phyloP scores from a whole-genome alignment of 2,113 vertebrate species.

The Onychorhynchus coronatus region DNA sequence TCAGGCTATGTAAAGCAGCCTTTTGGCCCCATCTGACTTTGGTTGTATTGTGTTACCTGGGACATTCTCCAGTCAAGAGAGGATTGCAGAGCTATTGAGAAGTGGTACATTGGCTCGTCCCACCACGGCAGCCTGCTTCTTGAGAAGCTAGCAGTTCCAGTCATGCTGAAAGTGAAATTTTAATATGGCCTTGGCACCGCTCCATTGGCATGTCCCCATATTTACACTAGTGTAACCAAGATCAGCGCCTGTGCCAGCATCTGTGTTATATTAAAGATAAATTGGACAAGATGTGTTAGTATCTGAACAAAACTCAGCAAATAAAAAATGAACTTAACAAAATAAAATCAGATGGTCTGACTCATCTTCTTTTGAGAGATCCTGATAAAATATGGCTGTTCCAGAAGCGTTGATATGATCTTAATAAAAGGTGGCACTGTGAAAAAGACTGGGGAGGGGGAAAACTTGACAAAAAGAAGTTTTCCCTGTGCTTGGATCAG shows the following conservation, averaged over 20 bases:
- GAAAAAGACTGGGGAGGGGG: neutral
- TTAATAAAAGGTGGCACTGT: conserved; percentile 35
- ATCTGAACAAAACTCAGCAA: conserved; percentile 37
- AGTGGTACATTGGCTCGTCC: neutral
- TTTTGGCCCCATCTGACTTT: conserved; percentile 42
- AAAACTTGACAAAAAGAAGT: neutral
- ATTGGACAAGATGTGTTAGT: conserved; percentile 14
- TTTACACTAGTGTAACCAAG: conserved; percentile 38
- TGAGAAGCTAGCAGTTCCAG: conserved; percentile 60
- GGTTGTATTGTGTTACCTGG: conserved; percentile 29
- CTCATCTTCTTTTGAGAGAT: conserved; percentile 25
- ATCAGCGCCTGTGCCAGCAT: neutral
- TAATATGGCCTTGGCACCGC: conserved; percentile 42
- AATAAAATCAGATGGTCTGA: conserved; percentile 47
- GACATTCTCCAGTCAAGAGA: conserved; percentile 52
- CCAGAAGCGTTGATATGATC: conserved; percentile 1
- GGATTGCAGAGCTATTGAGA: conserved; percentile 41
- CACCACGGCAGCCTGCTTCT: conserved; percentile 50
- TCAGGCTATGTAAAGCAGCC: conserved; percentile 54
- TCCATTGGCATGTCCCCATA: conserved; percentile 26
- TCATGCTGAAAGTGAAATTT: conserved; percentile 53
- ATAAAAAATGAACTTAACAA: conserved; percentile 26
- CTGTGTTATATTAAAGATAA: conserved; percentile 46
- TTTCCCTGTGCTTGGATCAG: neutral
- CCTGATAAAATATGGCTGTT: conserved; percentile 14